These are phyloP conservation scores for Drosophila aldrichi DNA, from an alignment of 2,888 invertebrate species.

Conservation along the genomic window DNA sequence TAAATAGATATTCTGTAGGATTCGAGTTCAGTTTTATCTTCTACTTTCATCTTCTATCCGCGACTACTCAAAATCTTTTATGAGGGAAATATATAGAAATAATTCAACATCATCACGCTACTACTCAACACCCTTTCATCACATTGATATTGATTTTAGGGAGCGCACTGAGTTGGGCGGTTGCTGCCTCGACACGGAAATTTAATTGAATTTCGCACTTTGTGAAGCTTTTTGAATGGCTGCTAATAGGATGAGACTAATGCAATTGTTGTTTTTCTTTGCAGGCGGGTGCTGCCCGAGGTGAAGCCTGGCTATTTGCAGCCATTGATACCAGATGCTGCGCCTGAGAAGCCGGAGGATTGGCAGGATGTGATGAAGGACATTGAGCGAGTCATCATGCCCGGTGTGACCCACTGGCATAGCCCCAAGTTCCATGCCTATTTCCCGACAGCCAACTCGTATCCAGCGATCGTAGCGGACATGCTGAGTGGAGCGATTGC, in stretches of 20 bases:
- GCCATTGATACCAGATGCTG: conserved; percentile 92
- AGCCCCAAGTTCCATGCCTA: conserved; percentile 98
- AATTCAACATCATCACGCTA: background rate
- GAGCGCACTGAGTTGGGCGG: background rate
- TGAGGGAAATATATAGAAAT: no score
- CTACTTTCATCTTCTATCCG: accelerated
- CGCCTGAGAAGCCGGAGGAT: conserved; percentile 93
- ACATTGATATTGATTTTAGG: conserved; percentile 28
- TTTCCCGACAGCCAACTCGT: conserved; percentile 97
- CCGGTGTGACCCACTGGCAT: conserved; percentile 99
- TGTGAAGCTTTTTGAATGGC: conserved; percentile 33
- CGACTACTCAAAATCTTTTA: no score
- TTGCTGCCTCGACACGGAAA: conserved; percentile 16
- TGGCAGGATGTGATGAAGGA: conserved; percentile 97
- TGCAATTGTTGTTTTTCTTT: conserved; percentile 67
- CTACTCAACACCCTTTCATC: background rate
- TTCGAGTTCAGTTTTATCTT: background rate
- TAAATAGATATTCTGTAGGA: no score
- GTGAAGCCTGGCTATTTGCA: conserved; percentile 97
- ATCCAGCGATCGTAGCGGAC: conserved; percentile 96
- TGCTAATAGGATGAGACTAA: conserved; percentile 43
- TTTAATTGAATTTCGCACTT: conserved; percentile 50
- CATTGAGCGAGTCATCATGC: conserved; percentile 98
- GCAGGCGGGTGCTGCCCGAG: conserved; percentile 93
- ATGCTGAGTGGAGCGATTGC: conserved; percentile 97